Conservation (phyloP, 1,140 invertebrate species). For the Araneus ventricosus region DNA sequence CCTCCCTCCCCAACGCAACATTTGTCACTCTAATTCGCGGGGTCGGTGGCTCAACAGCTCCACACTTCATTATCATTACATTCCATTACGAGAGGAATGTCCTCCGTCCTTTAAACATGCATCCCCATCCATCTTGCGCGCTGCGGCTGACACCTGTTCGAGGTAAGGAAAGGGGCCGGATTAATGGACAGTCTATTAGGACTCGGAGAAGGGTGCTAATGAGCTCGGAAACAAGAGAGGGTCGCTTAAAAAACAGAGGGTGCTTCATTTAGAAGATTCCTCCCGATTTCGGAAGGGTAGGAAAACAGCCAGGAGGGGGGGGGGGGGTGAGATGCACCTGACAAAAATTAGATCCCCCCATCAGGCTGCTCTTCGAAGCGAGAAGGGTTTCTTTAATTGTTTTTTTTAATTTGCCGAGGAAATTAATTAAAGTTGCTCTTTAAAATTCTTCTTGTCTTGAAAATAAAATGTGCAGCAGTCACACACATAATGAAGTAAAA, state of each 20-base stretch:
- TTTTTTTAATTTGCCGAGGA: neutral
- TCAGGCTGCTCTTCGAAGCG: no score
- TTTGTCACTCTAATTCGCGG: conserved; percentile 30
- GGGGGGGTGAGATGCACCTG: neutral
- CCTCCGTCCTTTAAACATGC: neutral
- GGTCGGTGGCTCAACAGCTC: neutral
- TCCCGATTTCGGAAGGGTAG: no score
- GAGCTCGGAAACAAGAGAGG: neutral
- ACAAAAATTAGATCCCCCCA: no score
- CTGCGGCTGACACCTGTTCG: neutral
- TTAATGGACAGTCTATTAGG: conserved; percentile 15
- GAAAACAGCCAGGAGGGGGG: neutral
- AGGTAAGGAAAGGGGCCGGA: neutral
- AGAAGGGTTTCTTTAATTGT: no score
- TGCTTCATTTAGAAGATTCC: neutral
- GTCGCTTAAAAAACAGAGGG: neutral
- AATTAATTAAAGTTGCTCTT: neutral
- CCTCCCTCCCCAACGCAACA: neutral
- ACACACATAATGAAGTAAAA: no score
- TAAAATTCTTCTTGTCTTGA: no score
- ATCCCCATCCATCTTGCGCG: conserved; percentile 13
- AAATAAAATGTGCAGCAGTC: no score
- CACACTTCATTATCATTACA: conserved; percentile 22
- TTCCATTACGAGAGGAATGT: neutral
- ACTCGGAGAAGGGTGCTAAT: neutral